Conservation (phyloP, 1,140 invertebrate genomes). For the Rhizoglyphus robini region DNA sequence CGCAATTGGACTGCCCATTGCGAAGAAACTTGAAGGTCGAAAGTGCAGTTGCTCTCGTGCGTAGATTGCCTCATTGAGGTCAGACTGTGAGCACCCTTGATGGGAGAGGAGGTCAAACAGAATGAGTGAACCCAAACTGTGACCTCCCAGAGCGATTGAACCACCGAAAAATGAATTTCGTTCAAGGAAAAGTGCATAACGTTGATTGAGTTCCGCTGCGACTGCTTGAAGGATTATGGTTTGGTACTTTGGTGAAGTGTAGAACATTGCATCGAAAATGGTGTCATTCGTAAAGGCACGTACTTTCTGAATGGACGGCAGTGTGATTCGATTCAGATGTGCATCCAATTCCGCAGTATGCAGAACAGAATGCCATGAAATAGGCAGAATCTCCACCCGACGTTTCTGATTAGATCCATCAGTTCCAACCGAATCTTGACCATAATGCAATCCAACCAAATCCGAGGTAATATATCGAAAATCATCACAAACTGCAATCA, state of each 20-base stretch:
- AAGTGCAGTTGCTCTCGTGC: conserved; percentile 51
- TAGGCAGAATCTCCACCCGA: conserved; percentile 76
- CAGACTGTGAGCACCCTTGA: conserved; percentile 41
- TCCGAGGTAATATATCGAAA: conserved; percentile 66
- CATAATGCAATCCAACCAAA: conserved; percentile 68
- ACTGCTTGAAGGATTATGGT: conserved; percentile 56
- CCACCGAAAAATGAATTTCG: conserved; percentile 72
- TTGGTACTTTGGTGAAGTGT: conserved; percentile 86
- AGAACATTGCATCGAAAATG: conserved; percentile 82
- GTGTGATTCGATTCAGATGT: conserved; percentile 64
- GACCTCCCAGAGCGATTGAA: conserved; percentile 69
- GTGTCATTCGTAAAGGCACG: conserved; percentile 88
- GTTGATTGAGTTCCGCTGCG: conserved; percentile 66
- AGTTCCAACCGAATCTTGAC: conserved; percentile 42
- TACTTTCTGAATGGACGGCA: conserved; percentile 75
- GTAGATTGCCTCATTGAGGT: not conserved
- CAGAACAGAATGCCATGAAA: conserved; percentile 79
- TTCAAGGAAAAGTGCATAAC: conserved; percentile 58
- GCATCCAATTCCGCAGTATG: conserved; percentile 78
- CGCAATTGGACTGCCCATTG: conserved; percentile 82
- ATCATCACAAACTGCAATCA: conserved; percentile 88
- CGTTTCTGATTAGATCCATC: no score
- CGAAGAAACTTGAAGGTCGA: conserved; percentile 68
- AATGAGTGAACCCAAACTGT: conserved; percentile 85
- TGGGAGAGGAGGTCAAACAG: conserved; percentile 80